These are phyloP conservation scores for Drosophila carrolli DNA, from an alignment of 1,140 invertebrate genomes.

Conservation along the genomic window DNA sequence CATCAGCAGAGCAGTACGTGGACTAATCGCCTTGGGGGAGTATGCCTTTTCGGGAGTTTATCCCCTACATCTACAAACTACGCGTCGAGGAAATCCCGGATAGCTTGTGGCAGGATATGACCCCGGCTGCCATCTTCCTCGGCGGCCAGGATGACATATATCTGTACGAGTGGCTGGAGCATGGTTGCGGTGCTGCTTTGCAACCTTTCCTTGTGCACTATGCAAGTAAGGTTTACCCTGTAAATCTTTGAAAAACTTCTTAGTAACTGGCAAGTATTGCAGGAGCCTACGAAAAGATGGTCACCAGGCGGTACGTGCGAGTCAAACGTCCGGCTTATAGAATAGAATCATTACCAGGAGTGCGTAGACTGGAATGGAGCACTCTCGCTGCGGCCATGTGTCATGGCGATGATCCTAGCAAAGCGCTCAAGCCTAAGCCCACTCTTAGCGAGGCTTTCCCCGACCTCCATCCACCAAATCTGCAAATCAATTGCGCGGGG, in stretches of 20 bases:
- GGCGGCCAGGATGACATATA: constrained; percentile 74
- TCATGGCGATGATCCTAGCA: constrained; percentile 80
- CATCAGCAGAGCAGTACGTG: constrained; percentile 69
- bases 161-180: constrained; percentile 80
- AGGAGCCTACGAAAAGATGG: constrained; percentile 54
- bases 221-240: constrained; percentile 35
- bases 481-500: constrained; percentile 68
- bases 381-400: constrained; percentile 80
- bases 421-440: constrained; percentile 73
- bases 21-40: constrained; percentile 75
- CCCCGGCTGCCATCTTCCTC: constrained; percentile 69
- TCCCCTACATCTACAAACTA: constrained; percentile 78
- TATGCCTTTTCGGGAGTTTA: constrained; percentile 83
- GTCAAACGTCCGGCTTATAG: constrained; percentile 48
- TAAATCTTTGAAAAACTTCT: not conserved
- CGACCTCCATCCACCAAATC: constrained; percentile 64
- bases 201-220: constrained; percentile 76
- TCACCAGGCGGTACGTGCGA: constrained; percentile 27
- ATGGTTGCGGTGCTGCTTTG: constrained; percentile 70
- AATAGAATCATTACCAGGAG: constrained; percentile 63
- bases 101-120: constrained; percentile 64
- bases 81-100: constrained; percentile 60
- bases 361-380: constrained; percentile 79
- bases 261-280: not conserved
- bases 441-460: constrained; percentile 66